These are phyloP conservation scores for Agrochola lychnidis DNA, from an alignment of 2,888 invertebrate genomes.

Conservation along the genomic window DNA sequence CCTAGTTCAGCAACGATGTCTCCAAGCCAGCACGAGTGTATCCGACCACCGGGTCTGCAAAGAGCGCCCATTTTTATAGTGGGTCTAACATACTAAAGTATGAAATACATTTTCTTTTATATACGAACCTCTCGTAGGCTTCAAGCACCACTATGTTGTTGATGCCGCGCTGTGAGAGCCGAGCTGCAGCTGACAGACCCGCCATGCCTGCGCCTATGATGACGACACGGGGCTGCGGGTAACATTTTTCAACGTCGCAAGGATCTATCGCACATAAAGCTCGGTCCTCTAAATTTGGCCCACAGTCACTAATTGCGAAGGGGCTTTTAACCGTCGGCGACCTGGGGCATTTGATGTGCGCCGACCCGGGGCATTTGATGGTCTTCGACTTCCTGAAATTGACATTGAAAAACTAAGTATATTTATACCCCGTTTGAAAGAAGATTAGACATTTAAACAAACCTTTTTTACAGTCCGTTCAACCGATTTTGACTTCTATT, in stretches of 20 bases:
- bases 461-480: too few species aligned
- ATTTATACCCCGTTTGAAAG: too few species aligned
- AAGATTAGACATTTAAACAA: too few species aligned
- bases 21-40: slow-evolving; percentile 94
- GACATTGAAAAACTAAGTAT: not conserved
- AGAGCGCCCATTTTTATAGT: slow-evolving; percentile 8
- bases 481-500: too few species aligned
- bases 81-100: not conserved
- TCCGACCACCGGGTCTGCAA: slow-evolving; percentile 94
- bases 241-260: slow-evolving; percentile 78
- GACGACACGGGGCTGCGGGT: slow-evolving; percentile 92
- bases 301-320: slow-evolving; percentile 74
- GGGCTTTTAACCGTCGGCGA: slow-evolving; percentile 62
- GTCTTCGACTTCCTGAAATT: slow-evolving; percentile 69
- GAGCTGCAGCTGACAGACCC: slow-evolving; percentile 94
- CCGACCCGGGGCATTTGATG: slow-evolving; percentile 62
- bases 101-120: not conserved
- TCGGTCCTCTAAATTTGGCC: slow-evolving; percentile 80
- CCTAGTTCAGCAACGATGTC: slow-evolving; percentile 94
- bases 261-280: slow-evolving; percentile 80
- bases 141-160: slow-evolving; percentile 93
- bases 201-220: slow-evolving; percentile 95
- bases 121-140: slow-evolving; percentile 93
- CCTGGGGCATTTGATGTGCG: slow-evolving; percentile 60
- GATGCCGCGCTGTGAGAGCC: slow-evolving; percentile 93